Evolutionary conservation across 2,888 invertebrate species (phyloP).

Genomic region (Rhagium mordax): DNA sequence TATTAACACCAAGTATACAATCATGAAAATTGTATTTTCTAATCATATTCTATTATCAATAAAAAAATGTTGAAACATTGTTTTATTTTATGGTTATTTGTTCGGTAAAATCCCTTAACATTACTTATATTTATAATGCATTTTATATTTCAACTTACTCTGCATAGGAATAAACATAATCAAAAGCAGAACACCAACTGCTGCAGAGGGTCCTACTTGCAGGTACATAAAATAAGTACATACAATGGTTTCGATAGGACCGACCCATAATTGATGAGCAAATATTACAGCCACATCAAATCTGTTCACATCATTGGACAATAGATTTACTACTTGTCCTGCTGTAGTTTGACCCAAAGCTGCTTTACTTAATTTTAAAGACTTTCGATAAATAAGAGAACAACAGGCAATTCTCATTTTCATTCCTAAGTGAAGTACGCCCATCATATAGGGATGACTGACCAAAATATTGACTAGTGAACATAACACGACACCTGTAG

Average conservation of each 20-base stretch:
- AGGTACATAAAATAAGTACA: slow-evolving; percentile 81
- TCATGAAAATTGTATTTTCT: too few relatives aligned
- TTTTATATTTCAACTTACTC: slow-evolving; percentile 62
- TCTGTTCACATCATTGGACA: slow-evolving; percentile 95
- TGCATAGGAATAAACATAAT: slow-evolving; percentile 70
- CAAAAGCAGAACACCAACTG: slow-evolving; percentile 74
- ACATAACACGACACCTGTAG: slow-evolving; percentile 81
- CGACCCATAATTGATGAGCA: slow-evolving; percentile 86
- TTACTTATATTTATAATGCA: too few relatives aligned
- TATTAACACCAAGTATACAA: too few relatives aligned
- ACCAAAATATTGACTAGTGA: slow-evolving; percentile 81
- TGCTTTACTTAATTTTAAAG: slow-evolving; percentile 73
- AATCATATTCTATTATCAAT: too few relatives aligned
- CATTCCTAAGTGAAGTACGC: slow-evolving; percentile 88
- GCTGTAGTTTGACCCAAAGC: slow-evolving; percentile 84
- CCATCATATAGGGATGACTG: slow-evolving; percentile 92
- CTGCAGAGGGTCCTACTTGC: slow-evolving; percentile 75
- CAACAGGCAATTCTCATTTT: slow-evolving; percentile 88
- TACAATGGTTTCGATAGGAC: slow-evolving; percentile 83
- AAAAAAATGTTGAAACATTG: too few relatives aligned
- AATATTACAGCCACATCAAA: slow-evolving; percentile 88
- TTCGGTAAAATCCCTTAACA: too few relatives aligned
- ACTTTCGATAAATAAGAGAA: slow-evolving; percentile 86
- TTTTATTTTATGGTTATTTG: too few relatives aligned
- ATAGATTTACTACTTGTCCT: slow-evolving; percentile 86